Percentiles rank a stretch among this genome's conserved stretches.
phyloP scores from a whole-genome alignment of 92 coral and sea anemone species.

The Porites cylindrica region DNA sequence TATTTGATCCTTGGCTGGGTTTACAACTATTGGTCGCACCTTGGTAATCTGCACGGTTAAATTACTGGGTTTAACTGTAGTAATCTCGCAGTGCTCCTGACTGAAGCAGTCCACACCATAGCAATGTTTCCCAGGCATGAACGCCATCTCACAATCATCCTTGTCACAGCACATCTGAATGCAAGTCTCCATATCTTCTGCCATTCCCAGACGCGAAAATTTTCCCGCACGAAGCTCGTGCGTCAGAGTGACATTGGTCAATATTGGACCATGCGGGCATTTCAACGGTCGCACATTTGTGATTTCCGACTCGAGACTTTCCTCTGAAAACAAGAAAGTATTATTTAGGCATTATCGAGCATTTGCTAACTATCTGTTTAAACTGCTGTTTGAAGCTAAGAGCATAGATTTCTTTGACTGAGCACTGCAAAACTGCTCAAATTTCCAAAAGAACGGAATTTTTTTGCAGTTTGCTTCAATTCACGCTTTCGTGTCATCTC shows the following conservation, averaged over 20 bases:
- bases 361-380: neutral
- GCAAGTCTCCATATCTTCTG: conserved; percentile 83
- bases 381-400: neutral
- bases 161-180: conserved; percentile 90
- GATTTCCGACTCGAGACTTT: conserved; percentile 69
- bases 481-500: too few relatives aligned
- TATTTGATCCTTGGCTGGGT: conserved; percentile 47
- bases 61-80: conserved; percentile 81
- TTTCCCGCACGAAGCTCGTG: conserved; percentile 92
- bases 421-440: neutral
- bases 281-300: conserved; percentile 67
- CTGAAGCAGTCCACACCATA: conserved; percentile 95
- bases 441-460: too few relatives aligned
- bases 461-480: too few relatives aligned
- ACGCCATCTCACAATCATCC: conserved; percentile 96
- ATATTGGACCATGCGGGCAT: conserved; percentile 87
- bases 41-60: conserved; percentile 79
- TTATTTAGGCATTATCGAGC: neutral
- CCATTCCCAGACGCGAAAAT: conserved; percentile 87
- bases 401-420: neutral
- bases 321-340: conserved; percentile 33
- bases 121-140: conserved; percentile 94
- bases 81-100: conserved; percentile 88
- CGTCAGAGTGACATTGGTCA: conserved; percentile 75
- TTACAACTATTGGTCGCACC: conserved; percentile 82